phyloP scores from a whole-genome alignment of 2,797 vertebrate genomes.

The Diplodus puntazzo region DNA sequence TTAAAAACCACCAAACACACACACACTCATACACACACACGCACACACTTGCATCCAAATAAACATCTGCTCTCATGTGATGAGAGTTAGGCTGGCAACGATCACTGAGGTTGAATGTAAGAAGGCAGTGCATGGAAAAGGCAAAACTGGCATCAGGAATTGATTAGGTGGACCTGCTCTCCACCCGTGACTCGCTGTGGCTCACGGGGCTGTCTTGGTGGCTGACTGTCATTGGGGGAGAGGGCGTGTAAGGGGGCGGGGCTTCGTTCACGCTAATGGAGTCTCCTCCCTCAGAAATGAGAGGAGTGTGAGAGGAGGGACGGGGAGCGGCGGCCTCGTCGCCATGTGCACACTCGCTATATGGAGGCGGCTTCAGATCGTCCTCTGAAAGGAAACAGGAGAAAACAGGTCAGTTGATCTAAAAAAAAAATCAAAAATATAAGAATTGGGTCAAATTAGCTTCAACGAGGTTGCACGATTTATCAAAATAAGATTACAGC shows the following conservation, averaged over 20 bases:
- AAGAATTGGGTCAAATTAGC: not conserved
- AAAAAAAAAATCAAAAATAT: not conserved
- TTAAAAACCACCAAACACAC: conserved; percentile 35
- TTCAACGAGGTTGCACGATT: not conserved
- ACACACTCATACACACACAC: conserved; percentile 4
- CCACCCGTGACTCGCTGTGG: conserved; percentile 64
- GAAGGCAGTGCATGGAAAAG: conserved; percentile 81
- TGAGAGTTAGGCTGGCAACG: conserved; percentile 76
- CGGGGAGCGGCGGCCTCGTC: conserved; percentile 54
- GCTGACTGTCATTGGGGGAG: conserved; percentile 47
- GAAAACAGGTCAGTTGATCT: not conserved
- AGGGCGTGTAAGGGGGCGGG: conserved; percentile 87
- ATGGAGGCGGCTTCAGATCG: conserved; percentile 90
- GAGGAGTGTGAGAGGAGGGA: conserved; percentile 56
- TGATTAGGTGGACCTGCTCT: conserved; percentile 73
- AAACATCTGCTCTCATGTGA: conserved; percentile 60
- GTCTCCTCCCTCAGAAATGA: conserved; percentile 80
- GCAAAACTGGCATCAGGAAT: conserved; percentile 68
- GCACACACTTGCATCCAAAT: conserved; percentile 37
- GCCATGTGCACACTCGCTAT: conserved; percentile 85
- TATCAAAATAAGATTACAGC: not conserved
- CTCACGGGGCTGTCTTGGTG: conserved; percentile 54
- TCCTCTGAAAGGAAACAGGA: conserved; percentile 73
- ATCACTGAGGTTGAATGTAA: conserved; percentile 76
- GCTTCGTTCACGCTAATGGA: conserved; percentile 81